Conservation (phyloP, 2,888 invertebrate species). For the Boloria selene region DNA sequence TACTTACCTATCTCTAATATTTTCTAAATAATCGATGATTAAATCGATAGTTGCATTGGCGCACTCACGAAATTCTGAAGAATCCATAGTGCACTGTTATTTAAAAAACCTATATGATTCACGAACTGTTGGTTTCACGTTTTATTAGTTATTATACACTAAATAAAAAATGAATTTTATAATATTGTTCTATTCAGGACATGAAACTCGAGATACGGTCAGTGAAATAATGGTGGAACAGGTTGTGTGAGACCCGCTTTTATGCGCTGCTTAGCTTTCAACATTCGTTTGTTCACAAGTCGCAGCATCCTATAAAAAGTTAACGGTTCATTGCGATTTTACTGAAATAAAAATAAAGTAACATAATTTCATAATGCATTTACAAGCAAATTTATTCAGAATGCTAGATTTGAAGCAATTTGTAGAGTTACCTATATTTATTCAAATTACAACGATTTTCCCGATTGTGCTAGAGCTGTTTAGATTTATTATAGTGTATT, state of each 20-base stretch:
- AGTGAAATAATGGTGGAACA: conserved; percentile 64
- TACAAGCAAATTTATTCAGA: too few species aligned
- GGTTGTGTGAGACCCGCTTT: conserved; percentile 33
- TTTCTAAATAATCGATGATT: conserved; percentile 94
- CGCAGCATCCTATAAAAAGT: conserved; percentile 18
- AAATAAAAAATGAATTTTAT: not conserved
- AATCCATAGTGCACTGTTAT: conserved; percentile 84
- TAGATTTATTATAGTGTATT: too few species aligned
- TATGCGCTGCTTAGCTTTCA: conserved; percentile 39
- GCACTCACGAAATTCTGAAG: conserved; percentile 89
- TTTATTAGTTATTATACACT: not conserved
- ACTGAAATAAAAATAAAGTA: not conserved
- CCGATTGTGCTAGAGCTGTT: too few species aligned
- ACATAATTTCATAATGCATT: not conserved
- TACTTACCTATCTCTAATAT: conserved; percentile 88
- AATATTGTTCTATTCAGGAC: conserved; percentile 1
- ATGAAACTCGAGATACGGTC: conserved; percentile 55
- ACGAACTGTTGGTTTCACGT: conserved; percentile 18
- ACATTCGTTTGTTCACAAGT: conserved; percentile 27
- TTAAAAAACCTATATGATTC: conserved; percentile 23
- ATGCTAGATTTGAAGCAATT: too few species aligned
- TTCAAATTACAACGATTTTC: too few species aligned
- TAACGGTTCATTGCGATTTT: not conserved
- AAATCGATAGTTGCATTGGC: conserved; percentile 94
- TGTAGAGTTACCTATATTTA: too few species aligned